Evolutionary conservation across 2,113 vertebrate species (phyloP).

Genomic region (Apteryx owenii): DNA sequence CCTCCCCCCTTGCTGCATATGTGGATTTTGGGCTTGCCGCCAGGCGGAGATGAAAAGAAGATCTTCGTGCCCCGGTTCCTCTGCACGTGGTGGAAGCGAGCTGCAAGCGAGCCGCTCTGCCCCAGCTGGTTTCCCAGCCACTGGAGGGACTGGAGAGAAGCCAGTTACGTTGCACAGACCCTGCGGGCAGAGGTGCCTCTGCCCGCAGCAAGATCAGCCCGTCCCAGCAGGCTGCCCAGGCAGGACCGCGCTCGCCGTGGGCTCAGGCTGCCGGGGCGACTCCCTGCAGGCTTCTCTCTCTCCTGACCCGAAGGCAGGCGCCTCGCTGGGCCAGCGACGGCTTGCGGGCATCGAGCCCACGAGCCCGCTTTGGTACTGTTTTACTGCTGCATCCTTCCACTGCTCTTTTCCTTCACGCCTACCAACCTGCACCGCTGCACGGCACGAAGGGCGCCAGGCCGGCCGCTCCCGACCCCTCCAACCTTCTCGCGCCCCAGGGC

Average conservation of each 20-base stretch:
- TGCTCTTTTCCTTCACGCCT: neutral
- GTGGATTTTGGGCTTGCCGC: neutral
- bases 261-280: neutral
- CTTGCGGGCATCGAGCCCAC: neutral
- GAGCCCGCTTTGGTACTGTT: neutral
- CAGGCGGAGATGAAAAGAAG: fast-evolving
- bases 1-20: neutral
- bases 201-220: no score
- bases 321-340: neutral
- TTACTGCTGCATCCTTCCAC: neutral
- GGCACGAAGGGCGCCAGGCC: neutral
- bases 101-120: fast-evolving
- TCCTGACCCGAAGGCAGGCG: neutral
- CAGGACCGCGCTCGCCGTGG: neutral
- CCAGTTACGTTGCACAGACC: neutral
- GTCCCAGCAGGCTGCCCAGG: neutral
- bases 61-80: neutral
- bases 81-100: neutral
- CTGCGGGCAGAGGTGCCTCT: fast-evolving
- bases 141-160: neutral
- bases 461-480: fast-evolving
- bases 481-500: neutral
- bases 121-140: neutral
- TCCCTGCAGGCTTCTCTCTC: neutral
- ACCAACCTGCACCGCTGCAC: neutral